A percentile compares a stretch with the other conserved stretches of the same genome.
These are phyloP conservation scores for Chloroclysta siterata DNA, from an alignment of 2,888 invertebrate species.

Conservation along the genomic window DNA sequence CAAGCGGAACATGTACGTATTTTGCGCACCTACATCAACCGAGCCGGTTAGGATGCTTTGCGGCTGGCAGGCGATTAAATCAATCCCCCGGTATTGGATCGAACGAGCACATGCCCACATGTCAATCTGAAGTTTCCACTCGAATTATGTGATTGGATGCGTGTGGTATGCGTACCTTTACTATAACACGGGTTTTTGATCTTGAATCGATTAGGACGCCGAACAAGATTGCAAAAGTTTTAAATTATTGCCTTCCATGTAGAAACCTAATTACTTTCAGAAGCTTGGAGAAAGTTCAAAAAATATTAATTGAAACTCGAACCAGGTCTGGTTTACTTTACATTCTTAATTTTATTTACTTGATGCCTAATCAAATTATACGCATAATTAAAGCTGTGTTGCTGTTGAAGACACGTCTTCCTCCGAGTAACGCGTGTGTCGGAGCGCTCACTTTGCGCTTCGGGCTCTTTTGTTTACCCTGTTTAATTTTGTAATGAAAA, in stretches of 20 bases:
- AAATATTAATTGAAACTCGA: slow-evolving; percentile 60
- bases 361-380: slow-evolving; percentile 53
- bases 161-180: slow-evolving; percentile 21
- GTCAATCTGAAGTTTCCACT: slow-evolving; percentile 42
- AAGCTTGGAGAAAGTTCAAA: slow-evolving; percentile 48
- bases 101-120: slow-evolving; percentile 37
- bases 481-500: slow-evolving; percentile 44
- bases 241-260: slow-evolving; percentile 45
- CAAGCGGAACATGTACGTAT: slow-evolving; percentile 30
- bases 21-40: slow-evolving; percentile 37
- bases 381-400: slow-evolving; percentile 39
- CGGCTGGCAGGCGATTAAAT: slow-evolving; percentile 46
- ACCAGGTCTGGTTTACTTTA: slow-evolving; percentile 47
- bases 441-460: slow-evolving; percentile 35
- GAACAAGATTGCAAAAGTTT: slow-evolving; percentile 38
- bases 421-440: slow-evolving; percentile 36
- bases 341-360: slow-evolving; percentile 48
- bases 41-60: slow-evolving; percentile 39
- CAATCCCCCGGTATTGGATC: slow-evolving; percentile 42
- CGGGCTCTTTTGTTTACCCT: slow-evolving; percentile 40
- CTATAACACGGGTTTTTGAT: slow-evolving; percentile 21
- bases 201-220: slow-evolving; percentile 28
- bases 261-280: slow-evolving; percentile 49
- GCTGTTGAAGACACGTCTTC: slow-evolving; percentile 34
- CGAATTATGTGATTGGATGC: slow-evolving; percentile 35